Base-by-base conservation (phyloP, 2,797 vertebrate species). In the Muscicapa striata region DNA sequence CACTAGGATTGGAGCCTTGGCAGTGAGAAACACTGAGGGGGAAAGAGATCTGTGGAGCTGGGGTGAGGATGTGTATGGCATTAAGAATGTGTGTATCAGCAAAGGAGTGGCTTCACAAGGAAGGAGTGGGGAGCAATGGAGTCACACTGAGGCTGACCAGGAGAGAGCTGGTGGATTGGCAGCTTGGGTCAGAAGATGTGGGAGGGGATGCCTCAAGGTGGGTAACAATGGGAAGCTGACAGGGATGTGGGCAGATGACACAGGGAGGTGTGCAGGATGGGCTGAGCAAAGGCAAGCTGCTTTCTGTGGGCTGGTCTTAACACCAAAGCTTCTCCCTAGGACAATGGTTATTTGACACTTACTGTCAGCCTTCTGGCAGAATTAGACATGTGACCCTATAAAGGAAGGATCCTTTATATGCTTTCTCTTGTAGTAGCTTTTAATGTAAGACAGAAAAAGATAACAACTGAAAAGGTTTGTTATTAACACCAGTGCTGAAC, bases 261-360 rank as follows among this genome's bases (percentile, higher is more conserved):
- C 26, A 72, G 40, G 30, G 30, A 59, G 15, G 15, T 2, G 16
- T 0, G 3, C 2, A 3, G 48, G 23, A 87, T 5, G 4, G 43
- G 41, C 57, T 77, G 70, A 75, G 40, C 17, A 63, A 68, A 21
- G 32, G 5, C 2, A 3, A 75, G 29, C 9, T 68, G 14, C 19
- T 87, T 87, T 54, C 46, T 7, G 4, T 34, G 48, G 32, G 30
- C 26, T 70, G 15, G 6, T 48, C 29, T 23, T 8, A 2, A 34
- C 41, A 27, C 3, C 3, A 68, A 90, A 54, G 22, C 12, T 61
- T 52, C 41, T 76, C 21, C 12, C 19, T n/a, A 34, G 38, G 26
- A 41, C 32, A 11, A 5, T 54, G 48, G 16, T 63, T 58, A 15
- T 57, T 76, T 86, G 41, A 49, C 38, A 73, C 46, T 48, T 48